A percentile compares a stretch with the other conserved stretches of the same genome.
phyloP scores from a whole-genome alignment of 1,140 invertebrate species.

The Chymomyza costata region DNA sequence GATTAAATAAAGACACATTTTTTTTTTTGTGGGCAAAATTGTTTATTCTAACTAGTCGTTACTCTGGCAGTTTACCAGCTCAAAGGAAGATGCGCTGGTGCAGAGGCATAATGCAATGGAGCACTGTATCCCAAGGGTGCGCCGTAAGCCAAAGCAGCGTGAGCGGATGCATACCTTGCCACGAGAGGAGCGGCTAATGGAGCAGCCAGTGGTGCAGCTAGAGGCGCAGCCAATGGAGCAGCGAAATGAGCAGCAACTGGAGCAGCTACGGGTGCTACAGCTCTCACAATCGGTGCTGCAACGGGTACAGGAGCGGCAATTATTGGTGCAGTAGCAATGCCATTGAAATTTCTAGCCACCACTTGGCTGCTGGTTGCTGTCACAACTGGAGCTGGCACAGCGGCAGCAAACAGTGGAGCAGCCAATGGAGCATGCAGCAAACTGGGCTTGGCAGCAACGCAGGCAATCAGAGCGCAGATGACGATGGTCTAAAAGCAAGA shows the following conservation, averaged over 20 bases:
- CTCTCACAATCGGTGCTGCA: conserved; percentile 7
- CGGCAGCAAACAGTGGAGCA: conserved; percentile 43
- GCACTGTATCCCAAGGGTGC: conserved; percentile 13
- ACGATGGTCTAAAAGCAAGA: conserved; percentile 36
- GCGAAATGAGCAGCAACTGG: conserved; percentile 4
- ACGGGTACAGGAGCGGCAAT: conserved; percentile 47
- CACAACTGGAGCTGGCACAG: conserved; percentile 55
- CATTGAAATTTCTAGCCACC: conserved; percentile 75
- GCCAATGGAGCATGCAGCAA: conserved; percentile 29
- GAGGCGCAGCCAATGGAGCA: conserved; percentile 11
- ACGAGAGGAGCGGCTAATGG: conserved; percentile 3
- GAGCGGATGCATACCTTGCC: too few relatives aligned
- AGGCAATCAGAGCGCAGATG: conserved; percentile 51
- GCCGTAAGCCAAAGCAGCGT: not conserved
- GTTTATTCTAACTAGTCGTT: too few relatives aligned
- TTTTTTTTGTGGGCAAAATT: too few relatives aligned
- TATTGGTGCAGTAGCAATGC: conserved; percentile 53
- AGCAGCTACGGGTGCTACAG: conserved; percentile 12
- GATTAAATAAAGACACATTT: too few relatives aligned
- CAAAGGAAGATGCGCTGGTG: conserved; percentile 25
- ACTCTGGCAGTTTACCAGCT: conserved; percentile 8
- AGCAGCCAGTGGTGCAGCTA: conserved; percentile 20
- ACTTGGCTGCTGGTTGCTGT: conserved; percentile 76
- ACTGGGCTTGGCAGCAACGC: conserved; percentile 45
- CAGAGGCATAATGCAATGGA: conserved; percentile 14